Evolutionary conservation across 2,797 vertebrate species (phyloP), one percentile per base, ranked within the genome.

Genomic region (Tokudaia muenninki): DNA sequence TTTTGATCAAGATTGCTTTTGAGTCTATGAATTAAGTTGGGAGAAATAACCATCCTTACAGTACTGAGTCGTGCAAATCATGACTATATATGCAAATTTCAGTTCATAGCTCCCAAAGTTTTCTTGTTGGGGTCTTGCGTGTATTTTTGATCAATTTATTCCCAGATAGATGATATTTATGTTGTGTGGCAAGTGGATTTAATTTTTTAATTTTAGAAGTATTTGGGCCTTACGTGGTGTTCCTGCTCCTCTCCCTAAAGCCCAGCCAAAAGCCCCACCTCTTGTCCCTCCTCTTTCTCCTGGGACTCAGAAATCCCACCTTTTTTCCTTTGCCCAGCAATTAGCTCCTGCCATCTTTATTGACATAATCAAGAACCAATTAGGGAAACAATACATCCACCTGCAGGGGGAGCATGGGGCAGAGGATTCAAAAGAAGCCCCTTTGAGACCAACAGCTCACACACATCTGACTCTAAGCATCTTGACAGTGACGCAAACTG

Each of bases 1-100:
- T 91, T 95, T 95, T 92, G 59, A 91, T 75, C 74, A 72, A 52
- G 61, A 87, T 87, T 44, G 41, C 67, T 89, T 87, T 91, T 37
- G 70, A 87, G 77, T 87, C 82, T 89, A 19, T 57, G n/a, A 34
- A 47, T 72, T 67, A 47, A 52, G 9, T 55, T 91, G 61, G 57
- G 55, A 26, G 63, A 80, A 87, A 74, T 22, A 77, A 34, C 44
- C 3, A 59, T 86, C 24, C 67, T 92, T 31, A 41, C 4, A 75
- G 29, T 19, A 59, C 4, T 41, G 44, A 70, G 57, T 75, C 16
- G 67, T 81, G 2, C 19, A 61, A 81, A 77, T 5, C 55, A 59
- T 1, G 10, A 72, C 5, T 17, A 21, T 24, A 1, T 57, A 5
- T 67, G 92, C 65, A n/a, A 31, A 37, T 44, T 55, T 84, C 79